These are phyloP conservation scores for Cynodonichthys magdalenae DNA, from an alignment of 2,797 vertebrate genomes.

Conservation along the genomic window DNA sequence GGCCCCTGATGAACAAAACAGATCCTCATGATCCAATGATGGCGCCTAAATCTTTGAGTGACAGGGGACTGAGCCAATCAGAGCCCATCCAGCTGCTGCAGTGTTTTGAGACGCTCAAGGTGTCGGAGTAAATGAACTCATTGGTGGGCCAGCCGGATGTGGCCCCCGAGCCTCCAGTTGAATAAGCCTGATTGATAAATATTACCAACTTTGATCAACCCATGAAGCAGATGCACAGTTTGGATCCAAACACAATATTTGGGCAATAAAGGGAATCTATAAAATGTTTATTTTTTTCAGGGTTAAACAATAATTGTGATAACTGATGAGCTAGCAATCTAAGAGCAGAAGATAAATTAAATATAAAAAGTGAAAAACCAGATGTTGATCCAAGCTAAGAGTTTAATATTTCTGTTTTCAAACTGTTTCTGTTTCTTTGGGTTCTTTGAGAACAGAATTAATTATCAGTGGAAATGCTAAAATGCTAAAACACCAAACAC, in stretches of 20 bases:
- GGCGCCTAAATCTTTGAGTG: constrained; percentile 30
- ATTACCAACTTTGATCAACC: too few species aligned
- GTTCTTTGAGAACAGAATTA: constrained; percentile 36
- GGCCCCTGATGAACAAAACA: constrained; percentile 72
- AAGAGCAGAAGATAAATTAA: neutral
- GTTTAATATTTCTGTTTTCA: constrained; percentile 19
- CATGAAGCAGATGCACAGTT: too few species aligned
- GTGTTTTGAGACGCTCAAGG: neutral
- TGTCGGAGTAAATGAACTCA: neutral
- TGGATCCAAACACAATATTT: too few species aligned
- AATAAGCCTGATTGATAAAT: too few species aligned
- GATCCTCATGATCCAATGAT: constrained; percentile 63
- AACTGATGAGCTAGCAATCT: neutral
- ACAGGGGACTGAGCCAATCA: constrained; percentile 28
- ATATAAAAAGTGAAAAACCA: neutral
- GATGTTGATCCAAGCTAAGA: constrained; percentile 10
- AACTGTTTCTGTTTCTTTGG: constrained; percentile 13
- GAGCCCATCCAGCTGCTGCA: constrained; percentile 13
- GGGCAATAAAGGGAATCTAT: too few species aligned
- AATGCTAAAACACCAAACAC: constrained; percentile 47
- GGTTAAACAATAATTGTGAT: constrained; percentile 4
- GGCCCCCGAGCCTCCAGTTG: too few species aligned
- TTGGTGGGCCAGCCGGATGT: too few species aligned
- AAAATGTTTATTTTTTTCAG: neutral
- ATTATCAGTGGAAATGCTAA: constrained; percentile 42